Evolutionary conservation across 2,888 invertebrate genomes (phyloP), one percentile per base, ranked within the genome.

Genomic region (Thumatha senex): DNA sequence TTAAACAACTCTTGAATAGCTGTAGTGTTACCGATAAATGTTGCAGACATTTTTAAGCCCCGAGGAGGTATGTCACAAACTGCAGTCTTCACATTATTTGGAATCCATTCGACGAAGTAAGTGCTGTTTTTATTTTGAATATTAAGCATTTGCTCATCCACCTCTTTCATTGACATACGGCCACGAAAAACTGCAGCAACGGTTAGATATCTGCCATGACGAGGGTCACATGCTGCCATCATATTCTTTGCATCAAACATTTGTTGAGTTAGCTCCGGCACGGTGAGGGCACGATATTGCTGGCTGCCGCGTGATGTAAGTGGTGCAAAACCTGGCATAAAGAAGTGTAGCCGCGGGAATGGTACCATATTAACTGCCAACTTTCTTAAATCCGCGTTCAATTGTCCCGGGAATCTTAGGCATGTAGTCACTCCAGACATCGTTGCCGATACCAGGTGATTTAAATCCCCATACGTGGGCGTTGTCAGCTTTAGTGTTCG

Each of bases 171-270:
- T 10, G 97, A 97, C 96, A 98, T 97, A 39, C 96, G 93, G 0
- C 97, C 97, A 49, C 97, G 93, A 92, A 97, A 97, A 46, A 97
- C 95, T 5, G 96, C 96, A 0, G 97, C 97, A 0, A 97, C 97
- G 0, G 97, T 97, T 33, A 98, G 86, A 74, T 98, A 98, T 46
- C 97, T 93, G 12, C 97, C 97, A 76, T 96, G 96, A 13, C 97
- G 93, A 0, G 98, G 98, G 78, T 98, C 96, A 74, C 97, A 98
- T 7, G 98, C 98, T 4, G 97, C 97, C 98, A 98, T 98, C 98
- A 98, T 98, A 84, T 98, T 98, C 84, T 97, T 98, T 7, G 97
- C 96, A 76, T 98, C 97, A 76, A 98, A 98, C 96, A 96, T 96
- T 80, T 96, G 96, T 66, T 95, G 94, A 0, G 97, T 97, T 30